phyloP scores from a whole-genome alignment of 2,888 invertebrate species.

The Nasonovia ribisnigri region DNA sequence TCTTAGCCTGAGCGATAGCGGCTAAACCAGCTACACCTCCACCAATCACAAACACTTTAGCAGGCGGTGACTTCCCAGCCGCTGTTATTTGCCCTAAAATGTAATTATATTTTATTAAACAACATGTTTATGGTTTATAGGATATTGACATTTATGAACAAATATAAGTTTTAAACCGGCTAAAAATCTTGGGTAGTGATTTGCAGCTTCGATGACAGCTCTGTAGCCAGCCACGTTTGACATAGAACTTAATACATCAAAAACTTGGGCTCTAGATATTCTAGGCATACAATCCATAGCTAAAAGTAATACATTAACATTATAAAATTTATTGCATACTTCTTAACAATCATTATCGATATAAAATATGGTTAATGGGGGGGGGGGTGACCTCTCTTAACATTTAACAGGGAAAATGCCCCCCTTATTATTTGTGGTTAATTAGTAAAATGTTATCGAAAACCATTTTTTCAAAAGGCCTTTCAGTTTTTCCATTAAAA shows the following conservation, averaged over 20 bases:
- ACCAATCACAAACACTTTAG: conserved; percentile 88
- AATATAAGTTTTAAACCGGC: conserved; percentile 75
- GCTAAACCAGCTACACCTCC: conserved; percentile 92
- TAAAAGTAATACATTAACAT: conserved; percentile 70
- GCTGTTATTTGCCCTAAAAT: conserved; percentile 88
- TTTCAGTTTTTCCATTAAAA: too few relatives aligned
- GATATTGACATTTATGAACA: conserved; percentile 25
- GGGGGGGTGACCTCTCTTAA: neutral
- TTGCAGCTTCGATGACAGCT: conserved; percentile 89
- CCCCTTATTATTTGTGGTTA: neutral
- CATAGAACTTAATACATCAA: conserved; percentile 92
- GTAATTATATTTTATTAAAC: conserved; percentile 20
- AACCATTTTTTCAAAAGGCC: too few relatives aligned
- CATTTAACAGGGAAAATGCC: neutral
- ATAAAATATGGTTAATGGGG: neutral
- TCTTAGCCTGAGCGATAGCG: conserved; percentile 86
- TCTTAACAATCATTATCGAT: neutral
- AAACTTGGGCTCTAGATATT: conserved; percentile 89
- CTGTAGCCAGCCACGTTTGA: conserved; percentile 91
- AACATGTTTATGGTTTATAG: neutral
- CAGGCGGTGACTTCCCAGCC: conserved; percentile 89
- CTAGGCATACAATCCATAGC: conserved; percentile 92
- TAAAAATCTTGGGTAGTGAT: conserved; percentile 91
- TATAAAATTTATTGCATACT: neutral
- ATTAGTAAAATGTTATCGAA: neutral